Conservation (phyloP, 2,113 vertebrate species). For the Semnornis frantzii region DNA sequence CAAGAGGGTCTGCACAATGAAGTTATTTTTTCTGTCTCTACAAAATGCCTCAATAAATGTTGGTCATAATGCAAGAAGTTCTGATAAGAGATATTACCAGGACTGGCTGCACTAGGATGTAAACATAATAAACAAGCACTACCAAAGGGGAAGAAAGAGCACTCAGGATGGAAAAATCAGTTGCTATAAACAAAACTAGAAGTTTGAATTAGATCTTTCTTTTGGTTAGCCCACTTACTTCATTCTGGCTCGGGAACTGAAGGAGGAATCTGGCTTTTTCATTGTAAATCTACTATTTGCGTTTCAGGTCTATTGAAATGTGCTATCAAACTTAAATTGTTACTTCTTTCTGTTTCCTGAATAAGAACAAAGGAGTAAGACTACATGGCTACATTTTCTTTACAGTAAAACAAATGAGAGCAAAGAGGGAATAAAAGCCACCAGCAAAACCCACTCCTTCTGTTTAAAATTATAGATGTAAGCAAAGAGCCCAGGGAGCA, state of each 20-base stretch:
- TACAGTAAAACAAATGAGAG: conserved; percentile 41
- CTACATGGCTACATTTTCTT: not conserved
- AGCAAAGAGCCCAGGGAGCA: conserved; percentile 67
- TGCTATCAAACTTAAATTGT: not conserved
- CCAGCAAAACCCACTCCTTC: conserved; percentile 59
- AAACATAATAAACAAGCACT: not conserved
- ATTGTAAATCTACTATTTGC: not conserved
- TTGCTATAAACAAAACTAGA: conserved; percentile 6
- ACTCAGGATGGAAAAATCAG: not conserved
- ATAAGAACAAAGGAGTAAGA: not conserved
- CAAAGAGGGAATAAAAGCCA: conserved; percentile 43
- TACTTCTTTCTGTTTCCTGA: not conserved
- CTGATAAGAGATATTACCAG: conserved; percentile 18
- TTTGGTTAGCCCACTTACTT: not conserved
- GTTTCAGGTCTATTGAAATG: not conserved
- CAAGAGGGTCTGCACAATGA: not conserved
- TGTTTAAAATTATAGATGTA: conserved; percentile 74
- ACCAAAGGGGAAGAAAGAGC: not conserved
- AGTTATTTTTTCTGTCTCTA: not conserved
- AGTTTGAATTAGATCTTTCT: not conserved
- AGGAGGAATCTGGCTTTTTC: not conserved
- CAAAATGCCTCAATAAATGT: not conserved
- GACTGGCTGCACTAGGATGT: not conserved
- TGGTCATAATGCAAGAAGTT: not conserved
- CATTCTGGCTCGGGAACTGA: not conserved